Evolutionary conservation across 2,888 invertebrate species (phyloP), one percentile per base, ranked within the genome.

Genomic region (Zaprionus bogoriensis): DNA sequence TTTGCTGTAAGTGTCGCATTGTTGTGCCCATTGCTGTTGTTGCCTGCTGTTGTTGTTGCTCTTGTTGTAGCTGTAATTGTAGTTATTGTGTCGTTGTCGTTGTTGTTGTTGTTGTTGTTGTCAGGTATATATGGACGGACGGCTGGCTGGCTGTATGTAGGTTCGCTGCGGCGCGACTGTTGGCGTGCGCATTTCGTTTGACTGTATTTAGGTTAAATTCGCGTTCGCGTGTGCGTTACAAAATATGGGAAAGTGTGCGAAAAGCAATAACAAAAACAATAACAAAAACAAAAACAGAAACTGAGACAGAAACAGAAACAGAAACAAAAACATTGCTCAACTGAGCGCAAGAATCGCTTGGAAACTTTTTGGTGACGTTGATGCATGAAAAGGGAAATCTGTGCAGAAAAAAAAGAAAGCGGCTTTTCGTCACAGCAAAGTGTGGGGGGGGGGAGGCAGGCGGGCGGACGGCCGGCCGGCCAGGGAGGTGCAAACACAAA

Each of bases 181-280:
- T 63, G 60, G 77, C 67, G 76, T 72, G 72, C 62, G 76, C 76
- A 66, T 70, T 66, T 73, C 54, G 57, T 58, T 61, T 71, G 50
- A 65, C 70, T 70, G 71, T 77, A 82, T 80, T 84, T 82, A 77
- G 87, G 87, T 82, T 86, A 82, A 86, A 73, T 86, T 87, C 84
- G 77, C 84, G 74, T 74, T 86, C 87, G 81, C 87, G 84, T 68
- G 74, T 86, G 77, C 68, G 65, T 84, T 83, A 72, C 84, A 86
- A 80, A 83, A 81, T 77, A 77, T 86, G 79, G 67, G 84, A 81
- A 86, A 81, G 87, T 86, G 84, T 83, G 84, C 80, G 74, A 83
- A 86, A 80, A 66, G 41, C 39, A 53, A 74, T 73, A 47, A 57
- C 36, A 47, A 60, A 67, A 74, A 68, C 10, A 44, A 54, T 58